Evolutionary conservation across 2,113 vertebrate species (phyloP).

Genomic region (Strix uralensis): DNA sequence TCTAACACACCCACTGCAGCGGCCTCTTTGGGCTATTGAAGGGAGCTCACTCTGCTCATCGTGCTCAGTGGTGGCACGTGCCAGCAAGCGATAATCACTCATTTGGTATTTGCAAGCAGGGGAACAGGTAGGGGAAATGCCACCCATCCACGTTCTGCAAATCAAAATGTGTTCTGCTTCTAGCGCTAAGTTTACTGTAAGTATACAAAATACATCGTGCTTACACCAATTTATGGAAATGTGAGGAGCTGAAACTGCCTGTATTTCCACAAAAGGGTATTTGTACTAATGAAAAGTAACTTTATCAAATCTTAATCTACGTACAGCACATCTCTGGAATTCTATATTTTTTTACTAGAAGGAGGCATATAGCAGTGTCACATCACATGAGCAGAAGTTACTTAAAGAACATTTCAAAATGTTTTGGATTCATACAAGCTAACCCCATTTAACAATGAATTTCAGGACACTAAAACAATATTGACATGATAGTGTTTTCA

Average conservation of each 20-base stretch:
- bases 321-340: neutral
- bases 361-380: neutral
- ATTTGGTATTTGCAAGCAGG: neutral
- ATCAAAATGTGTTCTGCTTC: neutral
- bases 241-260: neutral
- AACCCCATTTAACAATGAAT: neutral
- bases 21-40: neutral
- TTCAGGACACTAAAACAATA: neutral
- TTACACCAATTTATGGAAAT: neutral
- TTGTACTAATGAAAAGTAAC: neutral
- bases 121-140: neutral
- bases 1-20: rapidly evolving
- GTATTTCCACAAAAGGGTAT: neutral
- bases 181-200: neutral
- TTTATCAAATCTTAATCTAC: neutral
- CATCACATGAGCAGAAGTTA: neutral
- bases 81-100: neutral
- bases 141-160: neutral
- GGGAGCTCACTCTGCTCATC: neutral
- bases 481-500: neutral
- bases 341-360: neutral
- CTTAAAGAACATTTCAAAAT: neutral
- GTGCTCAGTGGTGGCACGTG: neutral
- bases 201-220: neutral
- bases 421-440: neutral